Conservation (phyloP, 2,797 vertebrate genomes). For the Rhynchotus rufescens region DNA sequence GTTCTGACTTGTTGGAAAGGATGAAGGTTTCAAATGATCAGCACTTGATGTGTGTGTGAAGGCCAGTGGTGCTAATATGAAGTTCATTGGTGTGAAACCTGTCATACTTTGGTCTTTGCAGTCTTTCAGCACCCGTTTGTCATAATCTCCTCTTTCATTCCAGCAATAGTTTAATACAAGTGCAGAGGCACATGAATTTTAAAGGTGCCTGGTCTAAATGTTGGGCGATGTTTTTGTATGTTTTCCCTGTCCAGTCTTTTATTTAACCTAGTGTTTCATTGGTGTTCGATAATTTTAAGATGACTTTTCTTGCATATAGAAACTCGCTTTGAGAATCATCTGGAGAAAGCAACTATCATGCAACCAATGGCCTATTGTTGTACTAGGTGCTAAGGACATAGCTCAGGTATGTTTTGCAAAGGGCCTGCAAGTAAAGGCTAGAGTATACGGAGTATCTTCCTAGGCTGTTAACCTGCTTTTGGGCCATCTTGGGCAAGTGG, state of each 20-base stretch:
- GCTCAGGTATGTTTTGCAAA: not conserved
- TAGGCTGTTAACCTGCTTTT: not conserved
- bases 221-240: rapidly evolving
- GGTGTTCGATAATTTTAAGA: not conserved
- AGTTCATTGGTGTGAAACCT: slow-evolving; percentile 46
- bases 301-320: not conserved
- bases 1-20: not conserved
- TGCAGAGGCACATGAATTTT: rapidly evolving
- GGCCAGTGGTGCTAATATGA: not conserved
- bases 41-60: not conserved
- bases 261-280: rapidly evolving
- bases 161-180: not conserved
- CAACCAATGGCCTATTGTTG: no score
- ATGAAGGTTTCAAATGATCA: not conserved
- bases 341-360: rapidly evolving
- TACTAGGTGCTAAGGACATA: not conserved
- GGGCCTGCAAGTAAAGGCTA: not conserved
- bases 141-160: not conserved
- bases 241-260: not conserved
- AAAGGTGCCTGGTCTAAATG: not conserved
- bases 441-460: not conserved
- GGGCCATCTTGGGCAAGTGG: not conserved
- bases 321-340: not conserved
- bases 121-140: slow-evolving; percentile 40
- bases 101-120: not conserved